Conservation (phyloP, 2,113 vertebrate genomes). For the Riparia riparia region DNA sequence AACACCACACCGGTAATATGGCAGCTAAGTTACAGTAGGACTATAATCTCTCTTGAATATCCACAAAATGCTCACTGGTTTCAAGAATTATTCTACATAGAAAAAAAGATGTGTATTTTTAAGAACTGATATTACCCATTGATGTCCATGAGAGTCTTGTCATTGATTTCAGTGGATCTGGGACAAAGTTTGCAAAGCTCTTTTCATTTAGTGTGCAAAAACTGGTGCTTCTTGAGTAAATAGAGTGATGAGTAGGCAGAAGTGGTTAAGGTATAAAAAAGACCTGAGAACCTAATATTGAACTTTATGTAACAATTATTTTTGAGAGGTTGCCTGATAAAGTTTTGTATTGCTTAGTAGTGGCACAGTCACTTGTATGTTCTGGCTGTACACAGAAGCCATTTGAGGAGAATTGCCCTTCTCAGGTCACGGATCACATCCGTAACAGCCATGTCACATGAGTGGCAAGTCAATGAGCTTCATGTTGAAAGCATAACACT, state of each 20-base stretch:
- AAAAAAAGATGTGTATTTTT: background rate
- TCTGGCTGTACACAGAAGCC: background rate
- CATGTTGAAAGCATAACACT: background rate
- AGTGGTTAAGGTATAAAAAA: slow-evolving; percentile 64
- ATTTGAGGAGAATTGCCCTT: background rate
- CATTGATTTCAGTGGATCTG: background rate
- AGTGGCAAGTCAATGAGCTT: slow-evolving; percentile 4
- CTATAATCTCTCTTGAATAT: background rate
- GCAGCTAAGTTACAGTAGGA: background rate
- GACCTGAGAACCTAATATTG: slow-evolving; percentile 62
- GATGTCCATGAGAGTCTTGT: background rate
- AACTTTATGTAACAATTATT: slow-evolving; percentile 30
- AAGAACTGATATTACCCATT: background rate
- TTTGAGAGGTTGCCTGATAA: slow-evolving; percentile 54
- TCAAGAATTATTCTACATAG: background rate
- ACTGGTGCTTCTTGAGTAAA: slow-evolving; percentile 18
- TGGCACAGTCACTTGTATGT: slow-evolving; percentile 41
- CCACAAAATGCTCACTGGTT: background rate
- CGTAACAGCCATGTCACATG: background rate
- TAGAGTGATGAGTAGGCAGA: background rate
- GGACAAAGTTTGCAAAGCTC: slow-evolving; percentile 3
- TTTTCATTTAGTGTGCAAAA: slow-evolving; percentile 7
- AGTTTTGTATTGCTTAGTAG: slow-evolving; percentile 64
- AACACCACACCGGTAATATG: background rate
- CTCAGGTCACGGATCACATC: slow-evolving; percentile 26